Evolutionary conservation across 2,113 vertebrate species (phyloP).

Genomic region (Vicugna pacos): DNA sequence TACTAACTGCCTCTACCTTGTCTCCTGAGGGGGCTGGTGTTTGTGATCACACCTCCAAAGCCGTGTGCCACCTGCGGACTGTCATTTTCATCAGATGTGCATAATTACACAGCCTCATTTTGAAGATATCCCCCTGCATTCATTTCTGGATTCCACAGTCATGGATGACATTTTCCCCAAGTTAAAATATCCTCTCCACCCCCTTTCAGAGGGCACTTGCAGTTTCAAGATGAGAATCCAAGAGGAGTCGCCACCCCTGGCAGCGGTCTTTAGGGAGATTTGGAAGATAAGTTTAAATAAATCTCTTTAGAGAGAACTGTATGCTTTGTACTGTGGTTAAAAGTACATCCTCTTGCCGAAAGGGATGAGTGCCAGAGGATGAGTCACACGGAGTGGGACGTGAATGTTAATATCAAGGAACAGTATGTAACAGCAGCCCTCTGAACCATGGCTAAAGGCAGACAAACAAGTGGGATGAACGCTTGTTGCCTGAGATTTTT

Average conservation of each 20-base stretch:
- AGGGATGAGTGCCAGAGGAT: constrained; percentile 7
- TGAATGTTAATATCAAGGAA: background rate
- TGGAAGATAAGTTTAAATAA: constrained; percentile 38
- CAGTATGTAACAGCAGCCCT: background rate
- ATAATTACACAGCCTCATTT: constrained; percentile 52
- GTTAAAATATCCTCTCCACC: constrained; percentile 2
- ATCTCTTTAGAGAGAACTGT: constrained; percentile 17
- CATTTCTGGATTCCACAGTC: constrained; percentile 44
- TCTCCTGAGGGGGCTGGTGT: constrained; percentile 43
- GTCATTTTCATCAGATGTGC: constrained; percentile 64
- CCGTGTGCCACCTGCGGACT: constrained; percentile 32
- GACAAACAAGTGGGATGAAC: background rate
- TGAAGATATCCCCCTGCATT: background rate
- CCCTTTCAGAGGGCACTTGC: background rate
- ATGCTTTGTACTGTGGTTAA: constrained; percentile 21
- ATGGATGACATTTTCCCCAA: constrained; percentile 29
- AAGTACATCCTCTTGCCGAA: constrained; percentile 37
- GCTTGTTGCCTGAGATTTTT: constrained; percentile 42
- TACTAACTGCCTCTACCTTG: constrained; percentile 57
- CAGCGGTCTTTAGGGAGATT: constrained; percentile 4
- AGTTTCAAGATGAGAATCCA: background rate
- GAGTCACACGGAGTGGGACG: background rate
- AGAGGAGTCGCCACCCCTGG: constrained; percentile 19
- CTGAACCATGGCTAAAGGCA: background rate
- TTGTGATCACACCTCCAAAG: constrained; percentile 64